phyloP scores from a whole-genome alignment of 2,888 invertebrate genomes.

The Griposia aprilina region DNA sequence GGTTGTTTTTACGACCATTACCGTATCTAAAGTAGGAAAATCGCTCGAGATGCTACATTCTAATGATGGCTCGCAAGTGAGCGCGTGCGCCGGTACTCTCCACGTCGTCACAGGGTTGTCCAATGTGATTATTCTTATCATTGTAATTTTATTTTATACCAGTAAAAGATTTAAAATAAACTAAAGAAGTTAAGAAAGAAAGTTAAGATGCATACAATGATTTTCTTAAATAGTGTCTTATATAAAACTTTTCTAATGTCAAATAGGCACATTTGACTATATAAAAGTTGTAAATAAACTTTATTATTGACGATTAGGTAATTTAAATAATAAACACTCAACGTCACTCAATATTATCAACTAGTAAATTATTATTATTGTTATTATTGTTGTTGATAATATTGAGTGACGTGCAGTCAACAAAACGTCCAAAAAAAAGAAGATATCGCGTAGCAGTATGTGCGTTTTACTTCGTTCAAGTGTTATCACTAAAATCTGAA shows the following conservation, averaged over 20 bases:
- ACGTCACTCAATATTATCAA: no score
- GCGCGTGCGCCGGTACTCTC: constrained; percentile 88
- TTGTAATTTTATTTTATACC: background rate
- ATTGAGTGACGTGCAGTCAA: background rate
- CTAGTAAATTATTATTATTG: no score
- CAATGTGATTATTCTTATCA: constrained; percentile 6
- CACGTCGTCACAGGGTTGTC: constrained; percentile 75
- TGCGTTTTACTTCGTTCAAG: background rate
- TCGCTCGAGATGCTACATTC: constrained; percentile 89
- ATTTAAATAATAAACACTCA: no score
- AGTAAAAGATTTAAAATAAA: background rate
- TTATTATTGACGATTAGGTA: no score
- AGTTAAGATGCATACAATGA: background rate
- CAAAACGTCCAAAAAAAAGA: background rate
- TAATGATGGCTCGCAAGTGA: constrained; percentile 85
- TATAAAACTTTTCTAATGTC: background rate
- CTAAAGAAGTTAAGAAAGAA: background rate
- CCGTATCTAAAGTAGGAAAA: constrained; percentile 90
- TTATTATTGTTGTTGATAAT: background rate
- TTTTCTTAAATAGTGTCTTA: background rate
- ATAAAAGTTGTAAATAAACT: no score
- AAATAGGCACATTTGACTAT: no score
- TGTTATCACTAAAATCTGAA: background rate
- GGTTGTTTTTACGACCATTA: constrained; percentile 88
- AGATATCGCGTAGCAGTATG: background rate